Conservation (phyloP, 2,113 vertebrate genomes). For the Phasianus colchicus region DNA sequence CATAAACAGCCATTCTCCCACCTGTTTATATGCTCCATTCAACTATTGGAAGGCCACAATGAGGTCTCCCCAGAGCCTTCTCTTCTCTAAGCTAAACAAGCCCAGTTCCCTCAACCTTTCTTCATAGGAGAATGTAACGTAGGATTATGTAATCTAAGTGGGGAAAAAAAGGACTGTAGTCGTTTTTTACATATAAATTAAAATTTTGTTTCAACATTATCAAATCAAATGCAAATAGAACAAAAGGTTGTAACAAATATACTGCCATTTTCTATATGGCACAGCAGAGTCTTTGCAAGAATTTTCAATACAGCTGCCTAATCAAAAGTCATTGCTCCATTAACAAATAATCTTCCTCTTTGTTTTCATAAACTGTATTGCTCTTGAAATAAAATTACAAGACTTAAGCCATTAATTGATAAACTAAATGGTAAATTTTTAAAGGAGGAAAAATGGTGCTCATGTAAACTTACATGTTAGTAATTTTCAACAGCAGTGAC, state of each 20-base stretch:
- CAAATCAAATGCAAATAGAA: neutral
- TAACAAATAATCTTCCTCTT: neutral
- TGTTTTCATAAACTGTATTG: neutral
- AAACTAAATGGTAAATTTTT: neutral
- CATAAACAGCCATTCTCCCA: no score
- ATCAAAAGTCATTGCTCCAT: neutral
- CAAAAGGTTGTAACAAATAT: neutral
- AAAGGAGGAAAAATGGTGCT: neutral
- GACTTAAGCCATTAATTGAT: neutral
- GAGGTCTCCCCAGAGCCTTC: no score
- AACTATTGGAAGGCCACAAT: no score
- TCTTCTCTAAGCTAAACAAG: no score
- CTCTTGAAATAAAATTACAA: neutral
- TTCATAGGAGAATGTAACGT: no score
- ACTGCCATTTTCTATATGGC: neutral
- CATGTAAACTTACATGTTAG: neutral
- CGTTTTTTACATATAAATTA: neutral
- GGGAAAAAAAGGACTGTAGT: neutral
- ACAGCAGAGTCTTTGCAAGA: neutral
- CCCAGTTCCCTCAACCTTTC: no score
- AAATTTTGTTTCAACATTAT: neutral
- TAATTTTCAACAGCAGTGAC: slow-evolving; percentile 23
- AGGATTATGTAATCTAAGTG: neutral
- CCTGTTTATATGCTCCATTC: no score
- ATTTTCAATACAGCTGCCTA: neutral